These are phyloP conservation scores for Porites rus DNA, from an alignment of 92 coral and sea anemone genomes.

Conservation along the genomic window DNA sequence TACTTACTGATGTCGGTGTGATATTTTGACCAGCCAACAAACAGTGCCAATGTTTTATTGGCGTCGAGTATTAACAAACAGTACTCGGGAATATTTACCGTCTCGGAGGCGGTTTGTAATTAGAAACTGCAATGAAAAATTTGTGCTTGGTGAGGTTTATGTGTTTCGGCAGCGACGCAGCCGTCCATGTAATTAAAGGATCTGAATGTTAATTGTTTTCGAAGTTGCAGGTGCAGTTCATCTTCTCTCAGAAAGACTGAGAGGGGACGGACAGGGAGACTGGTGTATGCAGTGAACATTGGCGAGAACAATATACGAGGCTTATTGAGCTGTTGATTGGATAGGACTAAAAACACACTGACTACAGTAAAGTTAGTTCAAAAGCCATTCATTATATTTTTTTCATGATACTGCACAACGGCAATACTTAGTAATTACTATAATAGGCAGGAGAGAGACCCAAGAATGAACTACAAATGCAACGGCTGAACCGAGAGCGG, in stretches of 20 bases:
- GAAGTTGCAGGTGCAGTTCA: conserved; percentile 32
- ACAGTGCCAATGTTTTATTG: not conserved
- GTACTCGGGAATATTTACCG: not conserved
- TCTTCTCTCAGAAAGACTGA: not conserved
- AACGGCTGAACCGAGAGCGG: too few species aligned
- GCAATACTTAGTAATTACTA: too few species aligned
- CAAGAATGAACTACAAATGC: too few species aligned
- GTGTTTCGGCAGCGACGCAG: not conserved
- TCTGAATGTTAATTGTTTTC: conserved; percentile 18
- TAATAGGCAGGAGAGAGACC: too few species aligned
- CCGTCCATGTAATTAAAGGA: conserved; percentile 7
- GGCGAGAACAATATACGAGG: not conserved
- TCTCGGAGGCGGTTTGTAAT: too few species aligned
- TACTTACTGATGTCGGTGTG: not conserved
- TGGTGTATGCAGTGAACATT: not conserved
- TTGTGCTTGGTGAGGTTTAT: not conserved
- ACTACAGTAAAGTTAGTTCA: not conserved
- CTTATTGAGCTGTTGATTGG: not conserved
- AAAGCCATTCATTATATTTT: not conserved
- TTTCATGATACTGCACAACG: not conserved
- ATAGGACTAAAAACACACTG: not conserved
- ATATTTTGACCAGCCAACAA: not conserved
- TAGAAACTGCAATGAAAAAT: too few species aligned
- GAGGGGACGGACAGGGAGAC: not conserved
- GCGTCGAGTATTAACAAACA: not conserved